Evolutionary conservation across 2,797 vertebrate species (phyloP).

Genomic region (Calcarius lapponicus): DNA sequence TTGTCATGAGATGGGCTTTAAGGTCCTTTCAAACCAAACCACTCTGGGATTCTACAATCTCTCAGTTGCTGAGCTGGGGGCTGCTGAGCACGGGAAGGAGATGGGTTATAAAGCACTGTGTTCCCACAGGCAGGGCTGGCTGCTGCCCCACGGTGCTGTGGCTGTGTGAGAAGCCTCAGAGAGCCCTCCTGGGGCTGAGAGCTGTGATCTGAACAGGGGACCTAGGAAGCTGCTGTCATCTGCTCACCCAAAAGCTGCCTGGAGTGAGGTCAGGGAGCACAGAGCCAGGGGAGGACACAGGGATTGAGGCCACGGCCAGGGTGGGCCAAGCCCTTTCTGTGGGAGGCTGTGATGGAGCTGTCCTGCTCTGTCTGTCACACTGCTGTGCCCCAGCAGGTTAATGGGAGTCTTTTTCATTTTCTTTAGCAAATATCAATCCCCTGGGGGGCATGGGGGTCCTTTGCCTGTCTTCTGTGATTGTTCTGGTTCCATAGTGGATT

Average conservation of each 20-base stretch:
- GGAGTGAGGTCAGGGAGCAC: neutral
- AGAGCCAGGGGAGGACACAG: neutral
- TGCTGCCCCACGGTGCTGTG: neutral
- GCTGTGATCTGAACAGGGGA: neutral
- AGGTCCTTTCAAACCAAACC: neutral
- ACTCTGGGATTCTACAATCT: neutral
- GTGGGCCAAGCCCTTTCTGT: neutral
- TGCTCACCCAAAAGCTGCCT: neutral
- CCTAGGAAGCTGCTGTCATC: neutral
- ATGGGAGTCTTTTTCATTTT: neutral
- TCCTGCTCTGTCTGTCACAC: neutral
- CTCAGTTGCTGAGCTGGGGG: neutral
- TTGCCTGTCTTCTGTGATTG: neutral
- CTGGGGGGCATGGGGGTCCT: neutral
- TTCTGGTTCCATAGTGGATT: neutral
- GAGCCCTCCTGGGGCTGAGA: neutral
- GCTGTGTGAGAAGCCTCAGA: neutral
- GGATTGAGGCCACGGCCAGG: accelerated
- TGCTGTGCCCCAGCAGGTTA: neutral
- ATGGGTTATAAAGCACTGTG: neutral
- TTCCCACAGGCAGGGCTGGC: neutral
- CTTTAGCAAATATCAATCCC: neutral
- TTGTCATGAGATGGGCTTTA: neutral
- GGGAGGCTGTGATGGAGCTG: neutral
- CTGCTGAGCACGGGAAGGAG: neutral